Conservation (phyloP, 2,113 vertebrate species). For the Amblyopsis rosae region DNA sequence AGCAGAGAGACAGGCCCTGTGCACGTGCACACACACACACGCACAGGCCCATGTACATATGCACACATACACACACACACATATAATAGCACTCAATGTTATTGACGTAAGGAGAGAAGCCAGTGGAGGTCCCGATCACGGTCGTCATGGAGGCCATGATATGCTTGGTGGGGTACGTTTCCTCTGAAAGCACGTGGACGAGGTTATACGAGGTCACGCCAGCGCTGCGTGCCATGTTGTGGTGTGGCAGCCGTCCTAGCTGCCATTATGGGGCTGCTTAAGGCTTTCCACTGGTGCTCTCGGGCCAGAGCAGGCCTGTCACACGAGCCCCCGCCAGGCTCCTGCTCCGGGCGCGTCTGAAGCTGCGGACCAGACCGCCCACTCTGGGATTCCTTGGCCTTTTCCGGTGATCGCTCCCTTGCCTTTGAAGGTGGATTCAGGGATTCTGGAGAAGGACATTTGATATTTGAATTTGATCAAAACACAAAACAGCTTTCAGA, state of each 20-base stretch:
- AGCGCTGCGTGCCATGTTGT: constrained; percentile 49
- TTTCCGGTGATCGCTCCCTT: too few relatives aligned
- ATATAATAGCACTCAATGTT: not conserved
- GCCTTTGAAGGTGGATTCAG: too few relatives aligned
- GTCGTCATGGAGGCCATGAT: not conserved
- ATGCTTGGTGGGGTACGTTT: not conserved
- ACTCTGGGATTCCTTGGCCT: not conserved
- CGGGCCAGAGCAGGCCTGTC: not conserved
- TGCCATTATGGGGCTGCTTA: constrained; percentile 55
- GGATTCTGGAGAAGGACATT: too few relatives aligned
- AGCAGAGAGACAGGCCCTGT: constrained; percentile 61
- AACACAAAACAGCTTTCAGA: too few relatives aligned
- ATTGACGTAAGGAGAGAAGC: too few relatives aligned
- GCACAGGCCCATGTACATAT: too few relatives aligned
- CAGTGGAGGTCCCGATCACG: too few relatives aligned
- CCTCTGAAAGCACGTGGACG: not conserved
- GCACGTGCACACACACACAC: constrained; percentile 5
- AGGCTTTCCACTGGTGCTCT: constrained; percentile 57
- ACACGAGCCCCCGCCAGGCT: constrained; percentile 21
- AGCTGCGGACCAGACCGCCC: constrained; percentile 20
- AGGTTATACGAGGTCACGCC: constrained; percentile 60
- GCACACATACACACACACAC: constrained; percentile 4
- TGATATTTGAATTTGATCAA: too few relatives aligned
- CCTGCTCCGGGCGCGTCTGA: constrained; percentile 58
- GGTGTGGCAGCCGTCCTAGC: constrained; percentile 64